These are phyloP conservation scores for Brenthis daphne DNA, from an alignment of 2,888 invertebrate genomes.

Conservation along the genomic window DNA sequence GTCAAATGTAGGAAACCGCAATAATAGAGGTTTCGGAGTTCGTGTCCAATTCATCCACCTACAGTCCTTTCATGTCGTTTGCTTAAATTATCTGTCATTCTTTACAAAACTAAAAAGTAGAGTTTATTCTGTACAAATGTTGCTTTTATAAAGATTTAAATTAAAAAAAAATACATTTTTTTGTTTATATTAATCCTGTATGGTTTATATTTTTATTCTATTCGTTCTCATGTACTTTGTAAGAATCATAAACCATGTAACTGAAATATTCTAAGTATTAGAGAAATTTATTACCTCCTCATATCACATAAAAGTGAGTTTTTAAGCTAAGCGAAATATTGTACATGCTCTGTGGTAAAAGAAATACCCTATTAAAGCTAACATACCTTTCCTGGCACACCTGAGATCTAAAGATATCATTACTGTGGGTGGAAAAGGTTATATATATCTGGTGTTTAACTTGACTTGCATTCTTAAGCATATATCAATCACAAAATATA, in stretches of 20 bases:
- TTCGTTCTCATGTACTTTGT: no score
- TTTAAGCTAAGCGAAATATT: background rate
- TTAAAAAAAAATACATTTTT: background rate
- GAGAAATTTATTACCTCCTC: background rate
- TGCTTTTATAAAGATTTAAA: background rate
- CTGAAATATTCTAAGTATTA: background rate
- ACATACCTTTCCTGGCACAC: background rate
- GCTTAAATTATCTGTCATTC: constrained; percentile 69
- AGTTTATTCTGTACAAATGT: background rate
- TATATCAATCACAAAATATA: no score
- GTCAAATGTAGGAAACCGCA: constrained; percentile 71
- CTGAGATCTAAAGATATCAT: background rate
- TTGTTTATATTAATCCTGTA: no score
- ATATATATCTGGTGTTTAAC: background rate
- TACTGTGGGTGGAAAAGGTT: background rate
- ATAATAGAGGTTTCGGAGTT: constrained; percentile 71
- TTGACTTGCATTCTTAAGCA: no score
- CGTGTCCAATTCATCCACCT: constrained; percentile 67
- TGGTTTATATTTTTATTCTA: no score
- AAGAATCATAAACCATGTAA: background rate
- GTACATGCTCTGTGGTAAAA: background rate
- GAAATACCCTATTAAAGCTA: background rate
- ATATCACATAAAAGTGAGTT: background rate
- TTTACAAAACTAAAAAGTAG: constrained; percentile 44
- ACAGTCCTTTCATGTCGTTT: constrained; percentile 62